Evolutionary conservation across 2,888 invertebrate species (phyloP).

Genomic region (Dorcus parallelipipedus): DNA sequence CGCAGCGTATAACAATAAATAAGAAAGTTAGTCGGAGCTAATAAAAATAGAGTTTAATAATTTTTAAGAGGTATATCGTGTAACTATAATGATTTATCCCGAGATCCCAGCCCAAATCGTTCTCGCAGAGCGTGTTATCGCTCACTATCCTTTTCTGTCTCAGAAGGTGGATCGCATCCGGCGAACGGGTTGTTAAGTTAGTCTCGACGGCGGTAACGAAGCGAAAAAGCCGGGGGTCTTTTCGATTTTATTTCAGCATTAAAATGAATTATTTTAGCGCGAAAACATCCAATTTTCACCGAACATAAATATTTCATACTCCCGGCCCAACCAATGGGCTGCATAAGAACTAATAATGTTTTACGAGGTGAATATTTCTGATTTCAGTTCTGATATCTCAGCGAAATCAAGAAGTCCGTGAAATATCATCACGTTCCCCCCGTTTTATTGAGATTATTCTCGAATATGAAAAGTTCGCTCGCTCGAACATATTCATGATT

Average conservation of each 20-base stretch:
- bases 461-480: not conserved
- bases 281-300: constrained; percentile 3
- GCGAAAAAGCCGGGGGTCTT: not conserved
- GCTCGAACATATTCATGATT: no score
- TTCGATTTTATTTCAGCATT: constrained; percentile 1
- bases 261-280: not conserved
- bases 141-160: no score
- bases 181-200: no score
- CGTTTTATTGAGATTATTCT: not conserved
- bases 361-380: constrained; percentile 1
- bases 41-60: no score
- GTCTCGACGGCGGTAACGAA: no score
- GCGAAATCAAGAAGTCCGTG: not conserved
- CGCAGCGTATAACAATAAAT: no score
- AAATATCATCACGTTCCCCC: not conserved
- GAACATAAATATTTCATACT: not conserved
- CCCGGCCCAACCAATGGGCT: not conserved
- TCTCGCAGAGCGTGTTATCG: no score
- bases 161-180: no score
- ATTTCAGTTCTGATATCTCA: not conserved
- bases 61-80: no score
- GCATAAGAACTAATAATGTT: constrained; percentile 1
- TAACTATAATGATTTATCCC: no score
- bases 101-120: no score
- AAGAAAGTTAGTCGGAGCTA: no score